Base-by-base conservation (phyloP, 2,888 invertebrate species). In the Galeopsomyia nigrocyanea region DNA sequence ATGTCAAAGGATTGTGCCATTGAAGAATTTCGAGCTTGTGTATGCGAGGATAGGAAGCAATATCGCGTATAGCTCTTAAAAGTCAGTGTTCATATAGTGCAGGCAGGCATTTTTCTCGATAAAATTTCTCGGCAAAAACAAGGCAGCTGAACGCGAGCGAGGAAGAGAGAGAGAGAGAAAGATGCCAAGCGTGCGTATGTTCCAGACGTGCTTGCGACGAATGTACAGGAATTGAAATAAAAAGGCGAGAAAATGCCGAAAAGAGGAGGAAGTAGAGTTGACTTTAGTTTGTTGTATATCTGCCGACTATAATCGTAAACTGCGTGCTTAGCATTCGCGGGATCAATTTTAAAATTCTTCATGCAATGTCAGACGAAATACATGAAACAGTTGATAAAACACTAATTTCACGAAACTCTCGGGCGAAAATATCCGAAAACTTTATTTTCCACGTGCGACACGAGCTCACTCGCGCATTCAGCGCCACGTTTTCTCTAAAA, bases 1-100 rank as follows among this genome's bases (percentile, higher is more conserved):
- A 64, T 47, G 63, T 64, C 64, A 64, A 70, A 70, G 70, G 53
- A 70, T 64, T 69, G 50, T 50, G 57, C n/a, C n/a, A 58, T n/a
- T 31, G 19, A 46, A 63, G 39, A 64, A 70, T 58, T 51, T 58
- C 50, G 46, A 64, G 64, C 58, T 46, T 31, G 9, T 46, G 7
- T 13, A 17, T 3, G n/a, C 0, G 1, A 16, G 55, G 26, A 14
- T 47, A 22, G 26, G 22, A 60, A 31, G 10, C 49, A 26, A 31
- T 19, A 51, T 60, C 39, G 46, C 51, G 21, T 51, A n/a, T n/a
- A 21, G 50, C 57, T 58, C 14, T 0, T 50, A 51, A 49, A 51
- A 51, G 51, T 16, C 3, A 26, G 31, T 19, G 13, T 17, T 17
- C 49, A 26, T 39, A 14, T 50, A 55, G 17, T 61, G 31, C 56